Percentiles rank a stretch among this genome's conserved stretches.
Evolutionary conservation across 53 echinoderm and acorn worm species (phyloP).

Genomic region (Actinopyga echinites): DNA sequence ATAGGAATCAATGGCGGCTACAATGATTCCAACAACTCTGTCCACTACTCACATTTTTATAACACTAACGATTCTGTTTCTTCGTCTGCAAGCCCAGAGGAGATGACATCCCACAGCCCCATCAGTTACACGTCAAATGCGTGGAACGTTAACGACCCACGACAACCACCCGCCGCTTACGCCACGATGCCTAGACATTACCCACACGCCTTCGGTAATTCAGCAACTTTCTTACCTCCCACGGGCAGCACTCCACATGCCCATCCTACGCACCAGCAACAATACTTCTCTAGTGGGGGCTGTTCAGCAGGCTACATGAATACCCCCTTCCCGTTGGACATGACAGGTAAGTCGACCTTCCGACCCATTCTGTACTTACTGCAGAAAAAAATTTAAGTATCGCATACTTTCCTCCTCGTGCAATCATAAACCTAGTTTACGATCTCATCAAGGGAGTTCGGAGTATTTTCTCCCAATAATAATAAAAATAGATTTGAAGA

Average conservation of each 20-base stretch:
- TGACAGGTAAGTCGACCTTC: conserved; percentile 77
- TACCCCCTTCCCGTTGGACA: conserved; percentile 87
- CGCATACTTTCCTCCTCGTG: background rate
- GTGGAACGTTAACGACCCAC: conserved; percentile 55
- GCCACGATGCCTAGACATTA: conserved; percentile 66
- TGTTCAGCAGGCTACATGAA: conserved; percentile 84
- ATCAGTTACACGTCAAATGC: conserved; percentile 39
- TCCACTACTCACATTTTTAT: conserved; percentile 40
- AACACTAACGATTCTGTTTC: conserved; percentile 22
- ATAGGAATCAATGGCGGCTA: conserved; percentile 25
- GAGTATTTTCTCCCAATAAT: conserved; percentile 34
- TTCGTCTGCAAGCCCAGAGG: conserved; percentile 11
- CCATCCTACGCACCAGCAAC: conserved; percentile 73
- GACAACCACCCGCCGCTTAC: conserved; percentile 47
- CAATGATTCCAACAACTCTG: conserved; percentile 14
- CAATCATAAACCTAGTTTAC: conserved; percentile 39
- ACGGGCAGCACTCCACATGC: conserved; percentile 63
- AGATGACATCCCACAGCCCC: conserved; percentile 21
- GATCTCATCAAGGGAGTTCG: conserved; percentile 40
- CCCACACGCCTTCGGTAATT: conserved; percentile 69
- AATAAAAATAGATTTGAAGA: conserved; percentile 19
- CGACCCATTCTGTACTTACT: background rate
- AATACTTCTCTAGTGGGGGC: conserved; percentile 72
- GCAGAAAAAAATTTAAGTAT: conserved; percentile 2
- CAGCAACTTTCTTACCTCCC: conserved; percentile 64